A percentile compares a stretch with the other conserved stretches of the same genome.
These are phyloP conservation scores for Strix uralensis DNA, from an alignment of 2,113 vertebrate genomes.

Conservation along the genomic window DNA sequence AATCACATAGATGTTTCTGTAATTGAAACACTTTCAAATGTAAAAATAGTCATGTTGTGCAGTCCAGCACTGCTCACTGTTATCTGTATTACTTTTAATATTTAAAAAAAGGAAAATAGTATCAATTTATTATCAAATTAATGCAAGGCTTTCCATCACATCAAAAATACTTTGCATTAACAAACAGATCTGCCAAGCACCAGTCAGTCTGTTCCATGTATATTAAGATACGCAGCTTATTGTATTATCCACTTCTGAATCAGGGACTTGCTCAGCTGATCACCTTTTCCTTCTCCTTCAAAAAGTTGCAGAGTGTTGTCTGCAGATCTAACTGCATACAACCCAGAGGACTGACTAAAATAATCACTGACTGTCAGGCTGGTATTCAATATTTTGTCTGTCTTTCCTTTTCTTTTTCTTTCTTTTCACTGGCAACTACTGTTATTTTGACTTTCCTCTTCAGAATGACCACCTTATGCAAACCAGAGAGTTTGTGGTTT, in stretches of 20 bases:
- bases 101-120: not conserved
- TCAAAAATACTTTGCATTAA: not conserved
- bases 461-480: not conserved
- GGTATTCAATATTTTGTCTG: not conserved
- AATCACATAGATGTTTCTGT: not conserved
- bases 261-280: not conserved
- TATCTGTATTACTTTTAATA: not conserved
- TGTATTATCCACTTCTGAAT: not conserved
- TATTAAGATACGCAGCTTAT: not conserved
- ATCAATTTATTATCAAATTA: not conserved
- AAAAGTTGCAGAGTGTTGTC: not conserved
- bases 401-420: not conserved
- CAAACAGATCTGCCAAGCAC: not conserved
- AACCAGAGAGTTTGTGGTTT: not conserved
- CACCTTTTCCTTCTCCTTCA: not conserved
- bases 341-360: not conserved
- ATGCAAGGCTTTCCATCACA: not conserved
- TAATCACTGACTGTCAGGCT: not conserved
- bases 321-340: not conserved
- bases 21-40: not conserved
- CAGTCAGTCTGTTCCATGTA: rapidly evolving
- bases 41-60: not conserved
- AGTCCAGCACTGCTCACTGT: not conserved
- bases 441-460: not conserved
- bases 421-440: not conserved